phyloP scores from a whole-genome alignment of 2,888 invertebrate species.

The Acleris emargana region DNA sequence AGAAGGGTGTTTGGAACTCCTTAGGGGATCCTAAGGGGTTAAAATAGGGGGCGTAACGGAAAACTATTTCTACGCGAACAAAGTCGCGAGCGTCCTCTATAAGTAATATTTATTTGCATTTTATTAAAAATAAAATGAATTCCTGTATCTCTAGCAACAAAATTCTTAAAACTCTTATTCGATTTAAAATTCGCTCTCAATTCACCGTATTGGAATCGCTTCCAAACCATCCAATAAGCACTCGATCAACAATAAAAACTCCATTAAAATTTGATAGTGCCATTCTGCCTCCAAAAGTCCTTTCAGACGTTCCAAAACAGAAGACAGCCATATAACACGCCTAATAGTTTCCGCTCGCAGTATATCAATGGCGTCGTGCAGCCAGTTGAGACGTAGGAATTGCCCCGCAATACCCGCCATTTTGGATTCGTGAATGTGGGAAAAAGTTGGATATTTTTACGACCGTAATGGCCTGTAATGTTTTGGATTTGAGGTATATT shows the following conservation, averaged over 20 bases:
- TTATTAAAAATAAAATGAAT: no score
- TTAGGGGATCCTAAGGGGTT: no score
- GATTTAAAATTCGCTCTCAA: no score
- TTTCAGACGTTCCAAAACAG: slow-evolving; percentile 24
- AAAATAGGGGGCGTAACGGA: no score
- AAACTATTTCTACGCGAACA: no score
- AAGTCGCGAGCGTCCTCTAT: no score
- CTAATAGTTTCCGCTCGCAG: slow-evolving; percentile 30
- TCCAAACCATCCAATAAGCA: not conserved
- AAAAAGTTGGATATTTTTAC: slow-evolving; percentile 24
- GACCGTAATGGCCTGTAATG: slow-evolving; percentile 14
- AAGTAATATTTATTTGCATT: no score
- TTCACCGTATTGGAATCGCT: not conserved
- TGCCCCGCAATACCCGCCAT: slow-evolving; percentile 25
- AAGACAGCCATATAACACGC: slow-evolving; percentile 29
- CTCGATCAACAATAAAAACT: slow-evolving; percentile 1
- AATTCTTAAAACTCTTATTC: no score
- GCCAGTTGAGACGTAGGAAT: slow-evolving; percentile 25
- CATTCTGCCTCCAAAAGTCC: slow-evolving; percentile 7
- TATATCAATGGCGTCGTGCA: slow-evolving; percentile 27
- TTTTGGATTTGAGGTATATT: slow-evolving; percentile 16
- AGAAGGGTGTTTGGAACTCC: no score
- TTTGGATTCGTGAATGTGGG: slow-evolving; percentile 13
- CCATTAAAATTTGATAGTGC: slow-evolving; percentile 2
- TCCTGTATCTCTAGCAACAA: no score